Base-by-base conservation (phyloP, 2,797 vertebrate species). In the Gymnothorax javanicus region DNA sequence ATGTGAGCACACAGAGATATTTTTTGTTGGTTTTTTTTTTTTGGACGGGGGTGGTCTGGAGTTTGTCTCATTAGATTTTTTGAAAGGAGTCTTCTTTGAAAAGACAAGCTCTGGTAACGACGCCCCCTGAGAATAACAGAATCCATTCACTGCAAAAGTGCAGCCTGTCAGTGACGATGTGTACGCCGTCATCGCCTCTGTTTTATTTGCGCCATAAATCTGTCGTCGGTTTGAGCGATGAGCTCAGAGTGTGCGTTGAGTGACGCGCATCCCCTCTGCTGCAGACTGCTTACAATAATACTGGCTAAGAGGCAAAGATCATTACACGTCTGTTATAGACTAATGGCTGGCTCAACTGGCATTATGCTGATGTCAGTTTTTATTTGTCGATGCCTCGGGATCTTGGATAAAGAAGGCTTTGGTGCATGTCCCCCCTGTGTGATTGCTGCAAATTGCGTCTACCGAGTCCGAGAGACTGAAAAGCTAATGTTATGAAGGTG, bases 401-500 rank as follows among this genome's bases (percentile, higher is more conserved):
- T 54, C 54, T 23, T 54, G 43, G 15, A 5, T 54, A 50, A 79
- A 54, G 75, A 7, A n/a, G 75, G 75, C 75, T 50, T 20, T 13
- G 43, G 43, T 50, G 54, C 64, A 50, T 52, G 59, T 27, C 64
- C 15, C 52, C 57, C 25, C 23, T 8, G 12, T 57, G 20, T 59
- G 54, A 83, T 86, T 64, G 27, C 62, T n/a, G 60, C 54, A 43
- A 71, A 86, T 71, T 86, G 86, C 60, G 79, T 83, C 23, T 83
- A 57, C 71, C 62, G 77, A 84, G 75, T 83, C 84, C 12, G 60
- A 87, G 84, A 87, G 91, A 93, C 94, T 94, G 88, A 90, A 20
- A 96, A 96, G 94, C 91, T 95, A 95, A 94, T 92, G 94, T 94
- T 94, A 91, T 90, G 90, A 90, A 89, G 90, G 91, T 91, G 91